Evolutionary conservation across 2,888 invertebrate genomes (phyloP), one percentile per base, ranked within the genome.

Genomic region (Alcis repandata): DNA sequence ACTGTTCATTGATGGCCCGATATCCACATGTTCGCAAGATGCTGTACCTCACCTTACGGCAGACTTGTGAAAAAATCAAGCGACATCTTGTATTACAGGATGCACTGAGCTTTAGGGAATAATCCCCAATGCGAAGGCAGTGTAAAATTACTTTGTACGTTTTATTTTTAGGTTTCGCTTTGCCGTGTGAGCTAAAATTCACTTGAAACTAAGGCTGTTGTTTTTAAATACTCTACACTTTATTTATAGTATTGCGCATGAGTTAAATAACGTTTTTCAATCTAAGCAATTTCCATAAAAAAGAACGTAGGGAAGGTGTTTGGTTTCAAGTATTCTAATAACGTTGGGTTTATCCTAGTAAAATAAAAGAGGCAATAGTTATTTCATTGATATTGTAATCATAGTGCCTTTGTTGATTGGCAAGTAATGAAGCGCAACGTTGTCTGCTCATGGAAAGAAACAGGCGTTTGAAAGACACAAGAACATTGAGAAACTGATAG

Each of bases 61-160:
- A 83, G 84, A 86, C 85, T 88, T 87, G 85, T 75, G 72, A 83
- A 86, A 89, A 92, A 92, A 93, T 90, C 88, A 79, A 59, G 69
- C 72, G 76, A 80, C 88, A 84, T 89, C 91, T 93, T 90, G 81
- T 76, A 82, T 93, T 92, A 93, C 92, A 92, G 92, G 92, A 92
- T 91, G 89, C 86, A 84, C 84, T 90, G 65, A 45, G 60, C 63
- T 63, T 82, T 84, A 68, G 85, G 80, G 80, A 79, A 76, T 56
- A 64, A 73, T 71, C 69, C 57, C 63, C 59, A 80, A 85, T 80
- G 79, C 79, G 72, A 57, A 74, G 57, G 64, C 67, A 78, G 80
- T 77, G 71, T 84, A 78, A 72, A 69, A 72, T 83, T 80, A 79
- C 80, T 68, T 43, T 17, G 4, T 41, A 41, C 17, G 41, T 17